Evolutionary conservation across 2,113 vertebrate species (phyloP), one percentile per base, ranked within the genome.

Genomic region (Sceloporus undulatus): DNA sequence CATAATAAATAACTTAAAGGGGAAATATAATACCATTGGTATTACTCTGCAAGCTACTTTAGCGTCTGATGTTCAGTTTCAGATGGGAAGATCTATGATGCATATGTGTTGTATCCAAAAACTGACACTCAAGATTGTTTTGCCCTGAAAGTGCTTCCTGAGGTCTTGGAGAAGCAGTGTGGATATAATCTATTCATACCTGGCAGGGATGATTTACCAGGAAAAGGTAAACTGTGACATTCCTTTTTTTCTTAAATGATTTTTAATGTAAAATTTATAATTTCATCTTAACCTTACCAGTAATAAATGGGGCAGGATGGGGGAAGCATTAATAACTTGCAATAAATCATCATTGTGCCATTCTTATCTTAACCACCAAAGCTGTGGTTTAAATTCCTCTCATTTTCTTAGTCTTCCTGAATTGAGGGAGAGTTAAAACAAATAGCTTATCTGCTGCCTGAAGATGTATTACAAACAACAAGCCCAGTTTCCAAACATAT

Each of bases 41-140:
- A 34, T 79, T 68, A 70, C n/a, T 29, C 25, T 82, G 42, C 38
- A 34, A 54, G 74, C 65, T 5, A 48, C 1, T 8, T 29, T 29
- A 59, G 27, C 9, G 74, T 80, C 4, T 66, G 9, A 2, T 1
- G 85, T 87, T 87, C 91, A 98, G 98, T 95, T 91, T 93, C 91
- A 40, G 98, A 98, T 92, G 98, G 97, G 59, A 98, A 98, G 91
- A 84, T 91, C 38, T 98, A 98, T 23, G 98, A 98, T 78, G 98
- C 98, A 1, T 98, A 98, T 27, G 95, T 98, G 42, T 95, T 97
- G 0, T 98, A 97, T 91, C 97, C 98, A 1, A 97, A 95, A 87
- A 86, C 82, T 68, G 88, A 83, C 1, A 82, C 75, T 34, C 79
- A 84, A 66, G 90, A 94, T 78, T 88, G 56, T 8, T 98, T 98